Base-by-base conservation (phyloP, 2,888 invertebrate species). In the Rhamphomyia laevipes region DNA sequence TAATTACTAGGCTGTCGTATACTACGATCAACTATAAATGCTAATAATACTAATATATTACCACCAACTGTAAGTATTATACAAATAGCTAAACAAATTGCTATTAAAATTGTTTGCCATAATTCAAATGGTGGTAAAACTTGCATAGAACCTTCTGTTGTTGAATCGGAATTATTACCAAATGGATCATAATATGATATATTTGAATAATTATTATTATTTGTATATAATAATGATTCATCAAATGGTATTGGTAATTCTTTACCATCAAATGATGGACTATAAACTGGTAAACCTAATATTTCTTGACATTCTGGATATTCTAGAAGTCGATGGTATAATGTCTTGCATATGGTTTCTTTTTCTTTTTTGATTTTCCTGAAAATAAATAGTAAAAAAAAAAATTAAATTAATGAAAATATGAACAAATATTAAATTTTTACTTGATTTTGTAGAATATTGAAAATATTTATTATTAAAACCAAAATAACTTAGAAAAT, bases 1-100 rank as follows among this genome's bases (percentile, higher is more conserved):
- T 97, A 99, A 75, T 99, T 99, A 70, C 95, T 95, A 27, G 99
- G 97, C 66, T 97, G 96, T 49, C 99, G 75, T 61, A 90, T 90
- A 56, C 87, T 86, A 51, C 94, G 76, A 71, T 95, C 96, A 41
- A 96, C 89, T 53, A 94, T 84, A 71, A 97, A 97, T 43, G 95
- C 93, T 58, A 95, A 73, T 48, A 97, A 78, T 49, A 97, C 96
- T 55, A 99, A 78, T 48, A 96, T 88, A 68, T 99, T 99, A 48
- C 99, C 99, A 53, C 87, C 84, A 52, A 96, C 86, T 1, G 96
- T 96, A 56, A 95, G 76, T 42, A 96, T 76, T 59, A 94, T 93
- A 66, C 93, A 92, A 55, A 91, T 74, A 27, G 86, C 84, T 55
- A 95, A 76, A 62, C 88, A 84, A 44, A 91, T 77, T 21, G 92